Conservation (phyloP, 2,797 vertebrate species). For the Meriones psammophilus region DNA sequence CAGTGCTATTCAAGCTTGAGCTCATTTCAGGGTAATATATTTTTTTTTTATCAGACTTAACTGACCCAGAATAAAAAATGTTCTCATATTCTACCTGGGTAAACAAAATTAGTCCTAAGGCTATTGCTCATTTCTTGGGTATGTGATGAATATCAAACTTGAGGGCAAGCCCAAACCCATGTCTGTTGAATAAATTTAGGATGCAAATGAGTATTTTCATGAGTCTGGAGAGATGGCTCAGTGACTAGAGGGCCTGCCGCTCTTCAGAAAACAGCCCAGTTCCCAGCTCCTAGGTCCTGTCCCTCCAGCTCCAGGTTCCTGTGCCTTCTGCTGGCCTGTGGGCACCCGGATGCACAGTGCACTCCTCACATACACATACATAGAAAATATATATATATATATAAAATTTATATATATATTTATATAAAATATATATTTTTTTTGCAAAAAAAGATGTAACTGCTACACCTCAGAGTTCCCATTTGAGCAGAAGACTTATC, state of each 20-base stretch:
- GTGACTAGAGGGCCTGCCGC: background rate
- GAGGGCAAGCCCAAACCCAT: background rate
- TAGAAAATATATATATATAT: background rate
- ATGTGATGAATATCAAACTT: background rate
- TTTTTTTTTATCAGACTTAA: constrained; percentile 55
- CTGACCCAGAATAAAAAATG: constrained; percentile 34
- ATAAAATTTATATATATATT: too few species aligned
- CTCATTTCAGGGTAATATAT: constrained; percentile 16
- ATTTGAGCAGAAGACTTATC: background rate
- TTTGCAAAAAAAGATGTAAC: background rate
- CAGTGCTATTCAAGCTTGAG: background rate
- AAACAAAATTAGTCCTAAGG: background rate
- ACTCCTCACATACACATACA: background rate
- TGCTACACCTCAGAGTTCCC: background rate
- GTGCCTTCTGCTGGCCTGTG: background rate
- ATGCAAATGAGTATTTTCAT: background rate
- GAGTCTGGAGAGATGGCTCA: background rate
- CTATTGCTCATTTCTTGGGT: background rate
- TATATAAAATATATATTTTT: background rate
- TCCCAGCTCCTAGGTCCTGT: background rate
- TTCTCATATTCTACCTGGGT: background rate
- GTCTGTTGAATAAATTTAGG: background rate
- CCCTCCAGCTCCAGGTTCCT: background rate
- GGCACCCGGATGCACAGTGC: too few species aligned
- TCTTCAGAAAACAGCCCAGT: background rate